Percentiles rank a stretch among this genome's conserved stretches.
Conservation (phyloP, 2,888 invertebrate species). For the Imbricaverruca yamaguchii region DNA sequence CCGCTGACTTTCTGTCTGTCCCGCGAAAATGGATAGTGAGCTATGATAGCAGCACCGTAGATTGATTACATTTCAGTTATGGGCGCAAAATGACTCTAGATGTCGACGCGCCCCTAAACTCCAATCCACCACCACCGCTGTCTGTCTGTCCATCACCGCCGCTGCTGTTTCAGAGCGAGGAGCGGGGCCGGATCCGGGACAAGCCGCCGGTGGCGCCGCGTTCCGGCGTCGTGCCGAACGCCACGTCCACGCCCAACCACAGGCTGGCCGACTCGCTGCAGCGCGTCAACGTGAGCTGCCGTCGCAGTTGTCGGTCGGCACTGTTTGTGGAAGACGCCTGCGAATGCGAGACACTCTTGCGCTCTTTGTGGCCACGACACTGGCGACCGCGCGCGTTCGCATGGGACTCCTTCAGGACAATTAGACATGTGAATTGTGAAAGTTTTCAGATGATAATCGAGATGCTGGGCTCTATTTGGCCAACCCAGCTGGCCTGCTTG, state of each 20-base stretch:
- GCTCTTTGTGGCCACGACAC: background rate
- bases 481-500: no score
- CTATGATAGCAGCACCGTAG: no score
- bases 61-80: no score
- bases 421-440: no score
- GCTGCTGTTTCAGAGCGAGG: conserved; percentile 29
- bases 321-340: background rate
- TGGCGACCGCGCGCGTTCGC: no score
- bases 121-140: no score
- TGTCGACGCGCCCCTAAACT: no score
- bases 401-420: no score
- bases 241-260: conserved; percentile 17
- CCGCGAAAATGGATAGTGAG: no score
- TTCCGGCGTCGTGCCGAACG: background rate
- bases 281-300: background rate
- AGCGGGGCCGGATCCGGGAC: conserved; percentile 36
- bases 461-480: background rate
- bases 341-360: background rate
- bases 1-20: no score
- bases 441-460: background rate
- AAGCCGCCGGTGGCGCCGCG: conserved; percentile 42
- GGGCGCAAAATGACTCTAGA: no score
- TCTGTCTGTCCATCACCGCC: no score
- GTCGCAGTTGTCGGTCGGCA: background rate
- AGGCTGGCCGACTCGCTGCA: background rate